Evolutionary conservation across 2,113 vertebrate genomes (phyloP).

Genomic region (Boulengeromyrus knoepffleri): DNA sequence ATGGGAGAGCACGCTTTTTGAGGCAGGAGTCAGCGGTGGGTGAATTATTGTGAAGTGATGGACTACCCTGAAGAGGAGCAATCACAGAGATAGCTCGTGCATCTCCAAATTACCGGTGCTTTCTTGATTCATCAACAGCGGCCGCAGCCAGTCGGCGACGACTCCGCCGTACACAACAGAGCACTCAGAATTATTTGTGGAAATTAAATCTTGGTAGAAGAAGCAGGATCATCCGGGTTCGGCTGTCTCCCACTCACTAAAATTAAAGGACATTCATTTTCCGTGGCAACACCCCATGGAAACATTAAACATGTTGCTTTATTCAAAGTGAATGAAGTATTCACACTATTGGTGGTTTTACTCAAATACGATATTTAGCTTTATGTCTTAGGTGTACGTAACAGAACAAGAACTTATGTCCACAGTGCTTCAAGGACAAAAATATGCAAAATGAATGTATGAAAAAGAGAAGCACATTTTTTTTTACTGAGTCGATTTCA

Average conservation of each 20-base stretch:
- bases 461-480: background rate
- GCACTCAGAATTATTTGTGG: constrained; percentile 61
- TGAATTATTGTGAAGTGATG: constrained; percentile 68
- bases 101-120: constrained; percentile 58
- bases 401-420: background rate
- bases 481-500: background rate
- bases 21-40: constrained; percentile 51
- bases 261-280: constrained; percentile 56
- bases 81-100: constrained; percentile 71
- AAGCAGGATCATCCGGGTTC: constrained; percentile 29
- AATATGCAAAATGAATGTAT: background rate
- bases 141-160: constrained; percentile 35
- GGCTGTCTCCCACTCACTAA: constrained; percentile 44
- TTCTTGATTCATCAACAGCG: constrained; percentile 64
- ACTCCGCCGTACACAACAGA: constrained; percentile 40
- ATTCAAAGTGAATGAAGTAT: constrained; percentile 1
- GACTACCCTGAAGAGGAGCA: constrained; percentile 59
- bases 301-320: constrained; percentile 40
- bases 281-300: constrained; percentile 32
- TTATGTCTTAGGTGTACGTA: background rate
- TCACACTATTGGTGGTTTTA: background rate
- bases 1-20: constrained; percentile 57
- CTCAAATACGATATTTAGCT: background rate
- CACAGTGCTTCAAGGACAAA: background rate
- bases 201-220: constrained; percentile 56